Evolutionary conservation across 2,797 vertebrate species (phyloP).

Genomic region (Anabacerthia variegaticeps): DNA sequence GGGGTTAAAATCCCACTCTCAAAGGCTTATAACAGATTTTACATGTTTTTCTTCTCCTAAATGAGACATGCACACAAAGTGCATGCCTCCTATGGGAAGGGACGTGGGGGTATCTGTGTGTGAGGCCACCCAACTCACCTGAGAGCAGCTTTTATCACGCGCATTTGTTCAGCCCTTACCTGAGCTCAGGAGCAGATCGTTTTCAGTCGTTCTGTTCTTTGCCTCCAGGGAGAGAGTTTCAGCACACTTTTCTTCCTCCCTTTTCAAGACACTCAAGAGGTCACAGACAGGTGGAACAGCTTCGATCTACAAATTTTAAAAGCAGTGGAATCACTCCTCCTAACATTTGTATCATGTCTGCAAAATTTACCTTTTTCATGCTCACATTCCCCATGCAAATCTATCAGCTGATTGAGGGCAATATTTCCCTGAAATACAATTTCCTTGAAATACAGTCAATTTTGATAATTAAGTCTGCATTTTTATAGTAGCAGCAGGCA

Average conservation of each 20-base stretch:
- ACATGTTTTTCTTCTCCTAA: background rate
- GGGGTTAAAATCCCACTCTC: background rate
- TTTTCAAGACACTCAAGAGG: slow-evolving; percentile 70
- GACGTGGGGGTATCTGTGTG: background rate
- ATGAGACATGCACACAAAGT: background rate
- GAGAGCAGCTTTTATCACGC: background rate
- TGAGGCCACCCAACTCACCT: background rate
- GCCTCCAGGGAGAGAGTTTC: slow-evolving; percentile 65
- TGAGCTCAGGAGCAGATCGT: background rate
- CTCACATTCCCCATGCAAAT: background rate
- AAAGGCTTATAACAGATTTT: background rate
- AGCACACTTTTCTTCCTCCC: slow-evolving; percentile 80
- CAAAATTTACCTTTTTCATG: background rate
- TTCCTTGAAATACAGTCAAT: background rate
- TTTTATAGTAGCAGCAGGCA: background rate
- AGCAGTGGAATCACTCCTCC: background rate
- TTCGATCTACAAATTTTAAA: slow-evolving; percentile 66
- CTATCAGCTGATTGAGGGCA: background rate
- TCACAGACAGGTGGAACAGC: slow-evolving; percentile 75
- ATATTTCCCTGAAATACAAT: background rate
- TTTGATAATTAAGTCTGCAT: background rate
- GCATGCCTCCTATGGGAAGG: background rate
- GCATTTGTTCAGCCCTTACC: slow-evolving; percentile 44
- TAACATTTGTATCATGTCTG: background rate
- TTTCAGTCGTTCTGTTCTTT: slow-evolving; percentile 41